These are phyloP conservation scores for Molorchus minor DNA, from an alignment of 2,888 invertebrate genomes.

Conservation along the genomic window DNA sequence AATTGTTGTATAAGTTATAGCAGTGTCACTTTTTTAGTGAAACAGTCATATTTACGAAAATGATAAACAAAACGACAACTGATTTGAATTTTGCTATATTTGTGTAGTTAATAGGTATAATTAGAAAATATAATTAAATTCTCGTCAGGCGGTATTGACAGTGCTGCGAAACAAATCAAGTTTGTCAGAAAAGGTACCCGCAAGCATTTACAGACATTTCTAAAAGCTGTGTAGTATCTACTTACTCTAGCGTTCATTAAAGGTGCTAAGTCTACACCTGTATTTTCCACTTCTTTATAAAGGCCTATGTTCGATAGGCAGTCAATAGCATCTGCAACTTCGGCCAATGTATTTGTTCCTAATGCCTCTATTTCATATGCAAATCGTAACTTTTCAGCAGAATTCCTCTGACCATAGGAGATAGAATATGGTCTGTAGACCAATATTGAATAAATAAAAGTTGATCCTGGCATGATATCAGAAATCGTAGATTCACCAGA, in stretches of 20 bases:
- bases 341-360: constrained; percentile 74
- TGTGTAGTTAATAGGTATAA: too few relatives aligned
- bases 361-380: constrained; percentile 70
- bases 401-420: constrained; percentile 35
- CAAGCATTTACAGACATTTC: too few relatives aligned
- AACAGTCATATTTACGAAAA: too few relatives aligned
- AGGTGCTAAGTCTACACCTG: constrained; percentile 40
- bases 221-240: not conserved
- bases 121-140: too few relatives aligned
- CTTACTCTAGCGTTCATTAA: constrained; percentile 45
- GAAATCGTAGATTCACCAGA: not conserved
- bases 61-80: too few relatives aligned
- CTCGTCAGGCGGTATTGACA: too few relatives aligned
- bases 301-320: constrained; percentile 77
- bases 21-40: too few relatives aligned
- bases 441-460: constrained; percentile 46
- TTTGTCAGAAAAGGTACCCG: too few relatives aligned
- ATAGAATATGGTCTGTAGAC: constrained; percentile 47
- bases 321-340: constrained; percentile 76
- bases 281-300: constrained; percentile 68
- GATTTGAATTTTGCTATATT: too few relatives aligned
- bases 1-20: too few relatives aligned
- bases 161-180: too few relatives aligned
- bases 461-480: constrained; percentile 44
- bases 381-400: constrained; percentile 58